Percentiles rank a stretch among this genome's conserved stretches.
These are phyloP conservation scores for Diadophis punctatus DNA, from an alignment of 2,113 vertebrate species.

Conservation along the genomic window DNA sequence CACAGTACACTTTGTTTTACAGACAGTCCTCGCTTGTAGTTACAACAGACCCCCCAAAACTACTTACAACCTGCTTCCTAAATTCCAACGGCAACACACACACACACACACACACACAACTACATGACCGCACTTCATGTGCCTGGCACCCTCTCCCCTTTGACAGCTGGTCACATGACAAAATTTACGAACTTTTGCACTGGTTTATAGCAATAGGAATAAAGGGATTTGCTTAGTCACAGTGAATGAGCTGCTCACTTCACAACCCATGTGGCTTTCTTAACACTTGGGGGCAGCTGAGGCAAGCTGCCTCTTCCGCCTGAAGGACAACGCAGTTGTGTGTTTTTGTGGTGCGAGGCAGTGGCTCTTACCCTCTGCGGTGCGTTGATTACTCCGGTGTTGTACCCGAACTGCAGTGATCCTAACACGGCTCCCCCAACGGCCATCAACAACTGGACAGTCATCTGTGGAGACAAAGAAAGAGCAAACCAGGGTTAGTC, in stretches of 20 bases:
- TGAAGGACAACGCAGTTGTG: background rate
- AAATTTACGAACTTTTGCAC: no score
- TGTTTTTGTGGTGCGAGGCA: background rate
- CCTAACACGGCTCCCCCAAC: background rate
- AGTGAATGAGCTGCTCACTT: no score
- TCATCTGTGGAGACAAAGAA: background rate
- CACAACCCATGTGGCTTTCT: background rate
- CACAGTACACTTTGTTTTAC: background rate
- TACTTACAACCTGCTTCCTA: background rate
- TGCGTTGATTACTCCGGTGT: background rate
- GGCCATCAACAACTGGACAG: background rate
- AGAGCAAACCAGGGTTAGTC: background rate
- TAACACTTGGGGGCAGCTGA: background rate
- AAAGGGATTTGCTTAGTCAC: no score
- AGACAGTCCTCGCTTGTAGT: background rate
- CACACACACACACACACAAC: no score
- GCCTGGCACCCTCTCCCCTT: no score
- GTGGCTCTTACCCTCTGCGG: background rate
- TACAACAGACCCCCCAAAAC: no score
- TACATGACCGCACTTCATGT: background rate
- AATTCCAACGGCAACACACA: background rate
- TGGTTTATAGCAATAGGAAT: no score
- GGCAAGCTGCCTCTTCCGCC: background rate
- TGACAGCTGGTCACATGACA: no score
- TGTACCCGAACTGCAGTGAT: background rate